Evolutionary conservation across 2,113 vertebrate genomes (phyloP).

Genomic region (Hydrolagus affinis): DNA sequence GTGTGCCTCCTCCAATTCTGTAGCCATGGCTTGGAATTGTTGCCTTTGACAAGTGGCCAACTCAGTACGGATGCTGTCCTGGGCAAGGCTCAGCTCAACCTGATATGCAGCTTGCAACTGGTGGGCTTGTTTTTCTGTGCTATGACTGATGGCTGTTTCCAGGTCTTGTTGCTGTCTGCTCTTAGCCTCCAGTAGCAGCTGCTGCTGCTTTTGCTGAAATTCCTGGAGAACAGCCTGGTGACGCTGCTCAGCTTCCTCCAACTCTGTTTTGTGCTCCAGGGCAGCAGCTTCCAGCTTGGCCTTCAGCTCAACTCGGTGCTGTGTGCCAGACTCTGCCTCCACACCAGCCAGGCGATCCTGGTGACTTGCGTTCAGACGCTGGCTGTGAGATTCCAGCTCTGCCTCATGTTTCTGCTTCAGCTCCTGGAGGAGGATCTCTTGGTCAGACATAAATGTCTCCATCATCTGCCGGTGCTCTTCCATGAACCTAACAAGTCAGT

Average conservation of each 20-base stretch:
- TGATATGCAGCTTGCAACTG: slow-evolving; percentile 47
- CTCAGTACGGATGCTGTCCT: slow-evolving; percentile 54
- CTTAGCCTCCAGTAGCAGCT: slow-evolving; percentile 1
- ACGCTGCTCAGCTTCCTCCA: slow-evolving; percentile 56
- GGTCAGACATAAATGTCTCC: slow-evolving; percentile 52
- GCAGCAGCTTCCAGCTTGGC: slow-evolving; percentile 52
- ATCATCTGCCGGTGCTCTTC: slow-evolving; percentile 58
- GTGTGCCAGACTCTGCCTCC: slow-evolving; percentile 48
- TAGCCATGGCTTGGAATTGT: slow-evolving; percentile 59
- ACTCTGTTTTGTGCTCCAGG: slow-evolving; percentile 57
- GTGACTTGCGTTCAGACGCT: slow-evolving; percentile 37
- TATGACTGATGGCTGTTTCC: slow-evolving; percentile 35
- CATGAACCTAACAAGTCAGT: slow-evolving; percentile 57
- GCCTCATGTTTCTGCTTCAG: slow-evolving; percentile 47
- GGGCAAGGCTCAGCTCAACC: slow-evolving; percentile 44
- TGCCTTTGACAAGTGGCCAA: slow-evolving; percentile 56
- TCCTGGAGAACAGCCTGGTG: slow-evolving; percentile 73
- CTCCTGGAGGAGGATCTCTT: slow-evolving; percentile 55
- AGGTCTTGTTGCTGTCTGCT: slow-evolving; percentile 45
- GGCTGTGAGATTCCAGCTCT: slow-evolving; percentile 50
- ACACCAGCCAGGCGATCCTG: neutral
- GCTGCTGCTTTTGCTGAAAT: slow-evolving; percentile 51
- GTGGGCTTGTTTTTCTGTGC: slow-evolving; percentile 37
- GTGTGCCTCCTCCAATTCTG: slow-evolving; percentile 55
- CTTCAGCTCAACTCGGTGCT: slow-evolving; percentile 54